Evolutionary conservation across 2,888 invertebrate genomes (phyloP).

Genomic region (Lasioglossum figueresi): DNA sequence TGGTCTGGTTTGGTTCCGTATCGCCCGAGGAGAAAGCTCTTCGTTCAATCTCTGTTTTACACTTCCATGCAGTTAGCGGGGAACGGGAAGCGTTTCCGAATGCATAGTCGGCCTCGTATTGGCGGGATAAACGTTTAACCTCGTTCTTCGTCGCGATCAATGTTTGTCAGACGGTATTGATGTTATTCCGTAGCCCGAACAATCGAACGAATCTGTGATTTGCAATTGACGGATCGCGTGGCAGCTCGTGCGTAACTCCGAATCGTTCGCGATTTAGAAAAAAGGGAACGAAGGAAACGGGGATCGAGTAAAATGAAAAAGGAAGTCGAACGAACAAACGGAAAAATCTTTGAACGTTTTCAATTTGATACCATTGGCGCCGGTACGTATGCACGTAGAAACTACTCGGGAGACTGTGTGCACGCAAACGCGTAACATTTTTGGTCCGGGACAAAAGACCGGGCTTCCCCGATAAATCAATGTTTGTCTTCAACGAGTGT

Average conservation of each 20-base stretch:
- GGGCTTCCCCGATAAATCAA: conserved; percentile 29
- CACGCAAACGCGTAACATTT: conserved; percentile 2
- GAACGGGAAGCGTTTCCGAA: conserved; percentile 12
- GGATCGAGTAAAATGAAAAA: neutral
- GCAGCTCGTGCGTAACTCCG: conserved; percentile 4
- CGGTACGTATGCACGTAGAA: neutral
- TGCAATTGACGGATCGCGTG: conserved; percentile 9
- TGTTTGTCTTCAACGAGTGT: conserved; percentile 38
- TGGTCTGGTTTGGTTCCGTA: neutral
- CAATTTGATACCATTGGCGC: neutral
- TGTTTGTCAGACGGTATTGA: conserved; percentile 29
- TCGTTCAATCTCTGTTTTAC: neutral
- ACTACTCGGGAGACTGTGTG: neutral
- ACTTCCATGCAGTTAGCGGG: neutral
- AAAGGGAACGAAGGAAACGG: neutral
- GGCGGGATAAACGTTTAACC: conserved; percentile 23
- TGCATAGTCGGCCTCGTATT: conserved; percentile 15
- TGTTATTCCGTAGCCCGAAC: conserved; percentile 18
- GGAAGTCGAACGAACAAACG: conserved; percentile 6
- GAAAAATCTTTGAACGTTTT: conserved; percentile 18
- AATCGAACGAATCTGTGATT: conserved; percentile 28
- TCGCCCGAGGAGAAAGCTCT: neutral
- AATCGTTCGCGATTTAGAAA: neutral
- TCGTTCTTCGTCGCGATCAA: conserved; percentile 25
- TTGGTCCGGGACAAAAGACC: conserved; percentile 6